Percentiles rank a stretch among this genome's conserved stretches.
phyloP scores from a whole-genome alignment of 2,113 vertebrate species.

The Cebidichthys violaceus region DNA sequence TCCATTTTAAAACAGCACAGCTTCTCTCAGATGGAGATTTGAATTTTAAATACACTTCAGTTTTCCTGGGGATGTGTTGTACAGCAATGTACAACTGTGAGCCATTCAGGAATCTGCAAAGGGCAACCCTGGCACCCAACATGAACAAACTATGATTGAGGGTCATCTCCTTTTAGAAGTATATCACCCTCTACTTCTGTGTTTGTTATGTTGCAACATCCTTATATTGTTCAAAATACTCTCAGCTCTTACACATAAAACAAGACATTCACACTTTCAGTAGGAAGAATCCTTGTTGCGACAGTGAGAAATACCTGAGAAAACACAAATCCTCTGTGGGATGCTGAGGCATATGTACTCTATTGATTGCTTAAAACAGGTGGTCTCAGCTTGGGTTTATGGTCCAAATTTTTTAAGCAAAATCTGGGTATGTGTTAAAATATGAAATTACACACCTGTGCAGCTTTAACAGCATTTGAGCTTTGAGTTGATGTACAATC shows the following conservation, averaged over 20 bases:
- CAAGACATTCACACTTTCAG: background rate
- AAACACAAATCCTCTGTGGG: background rate
- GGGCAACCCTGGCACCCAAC: background rate
- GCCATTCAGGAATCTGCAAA: background rate
- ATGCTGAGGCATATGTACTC: background rate
- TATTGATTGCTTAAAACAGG: background rate
- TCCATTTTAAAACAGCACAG: constrained; percentile 59
- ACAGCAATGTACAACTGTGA: constrained; percentile 21
- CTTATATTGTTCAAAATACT: background rate
- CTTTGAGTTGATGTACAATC: background rate
- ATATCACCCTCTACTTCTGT: background rate
- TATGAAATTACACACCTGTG: background rate
- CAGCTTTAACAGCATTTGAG: background rate
- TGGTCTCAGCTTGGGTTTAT: background rate
- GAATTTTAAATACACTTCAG: constrained; percentile 59
- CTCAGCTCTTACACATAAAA: background rate
- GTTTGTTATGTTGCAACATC: background rate
- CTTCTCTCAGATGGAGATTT: constrained; percentile 52
- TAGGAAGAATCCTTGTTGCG: background rate
- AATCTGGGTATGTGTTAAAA: background rate
- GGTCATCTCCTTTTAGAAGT: background rate
- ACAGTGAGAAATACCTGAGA: background rate
- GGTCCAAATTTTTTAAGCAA: no score
- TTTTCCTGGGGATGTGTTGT: constrained; percentile 19
- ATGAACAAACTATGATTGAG: background rate